These are phyloP conservation scores for Bradypodion ventrale DNA, from an alignment of 2,797 vertebrate species.

Conservation along the genomic window DNA sequence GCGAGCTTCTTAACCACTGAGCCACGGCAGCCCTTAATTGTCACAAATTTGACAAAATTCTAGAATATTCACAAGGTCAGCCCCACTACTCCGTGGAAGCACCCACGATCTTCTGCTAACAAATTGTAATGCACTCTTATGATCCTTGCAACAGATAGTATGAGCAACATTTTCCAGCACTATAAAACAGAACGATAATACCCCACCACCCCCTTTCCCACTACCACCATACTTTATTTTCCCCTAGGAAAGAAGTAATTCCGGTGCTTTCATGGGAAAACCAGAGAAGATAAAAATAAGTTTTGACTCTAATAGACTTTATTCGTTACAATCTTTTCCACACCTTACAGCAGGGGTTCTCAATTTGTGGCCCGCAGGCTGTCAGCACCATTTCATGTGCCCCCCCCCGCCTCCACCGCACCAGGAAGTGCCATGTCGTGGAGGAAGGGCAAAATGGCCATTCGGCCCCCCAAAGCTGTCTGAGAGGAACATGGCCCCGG, in stretches of 20 bases:
- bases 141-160: background rate
- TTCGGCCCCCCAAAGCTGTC: no score
- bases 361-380: no score
- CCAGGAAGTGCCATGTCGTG: no score
- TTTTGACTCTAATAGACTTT: slow-evolving; percentile 49
- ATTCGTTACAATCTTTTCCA: slow-evolving; percentile 64
- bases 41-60: background rate
- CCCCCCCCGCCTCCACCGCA: no score
- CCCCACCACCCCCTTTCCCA: slow-evolving; percentile 28
- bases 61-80: background rate
- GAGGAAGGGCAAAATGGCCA: no score
- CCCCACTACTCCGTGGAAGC: no score
- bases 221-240: slow-evolving; percentile 9
- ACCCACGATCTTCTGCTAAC: background rate
- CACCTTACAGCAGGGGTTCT: no score
- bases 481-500: no score
- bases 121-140: background rate
- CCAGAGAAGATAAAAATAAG: slow-evolving; percentile 56
- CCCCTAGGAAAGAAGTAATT: slow-evolving; percentile 18
- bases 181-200: slow-evolving; percentile 23
- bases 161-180: background rate
- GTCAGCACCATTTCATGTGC: no score
- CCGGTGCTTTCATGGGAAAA: slow-evolving; percentile 58
- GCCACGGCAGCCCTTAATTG: no score
- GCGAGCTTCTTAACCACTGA: no score